Percentiles rank a stretch among this genome's conserved stretches.
phyloP scores from a whole-genome alignment of 2,797 vertebrate genomes.

The Scomberomorus guttatus region DNA sequence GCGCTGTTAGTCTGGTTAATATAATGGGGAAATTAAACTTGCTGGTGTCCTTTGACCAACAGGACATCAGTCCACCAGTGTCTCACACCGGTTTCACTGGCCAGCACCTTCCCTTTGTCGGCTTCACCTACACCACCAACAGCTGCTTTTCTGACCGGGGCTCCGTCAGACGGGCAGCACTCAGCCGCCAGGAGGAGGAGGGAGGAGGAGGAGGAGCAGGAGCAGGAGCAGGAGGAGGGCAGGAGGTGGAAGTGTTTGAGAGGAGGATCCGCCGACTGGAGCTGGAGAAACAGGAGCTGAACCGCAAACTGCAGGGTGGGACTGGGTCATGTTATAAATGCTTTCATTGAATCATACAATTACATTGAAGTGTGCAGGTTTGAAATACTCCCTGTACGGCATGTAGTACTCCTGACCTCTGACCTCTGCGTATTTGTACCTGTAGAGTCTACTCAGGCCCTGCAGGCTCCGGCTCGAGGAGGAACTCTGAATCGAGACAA shows the following conservation, averaged over 20 bases:
- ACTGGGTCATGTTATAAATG: too few relatives aligned
- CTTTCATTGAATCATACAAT: not conserved
- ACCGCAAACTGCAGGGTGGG: slow-evolving; percentile 93
- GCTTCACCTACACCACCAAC: slow-evolving; percentile 96
- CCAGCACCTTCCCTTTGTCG: slow-evolving; percentile 95
- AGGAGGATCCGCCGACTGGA: slow-evolving; percentile 92
- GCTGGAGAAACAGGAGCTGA: slow-evolving; percentile 95
- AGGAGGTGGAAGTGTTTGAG: slow-evolving; percentile 92
- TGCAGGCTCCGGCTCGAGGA: slow-evolving; percentile 87
- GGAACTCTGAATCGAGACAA: slow-evolving; percentile 89
- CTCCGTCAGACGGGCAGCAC: slow-evolving; percentile 41
- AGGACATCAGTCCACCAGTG: slow-evolving; percentile 93
- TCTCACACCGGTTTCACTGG: slow-evolving; percentile 95
- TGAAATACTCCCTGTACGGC: not conserved
- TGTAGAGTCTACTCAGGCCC: slow-evolving; percentile 92
- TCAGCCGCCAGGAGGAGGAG: slow-evolving; percentile 59
- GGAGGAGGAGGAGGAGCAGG: slow-evolving; percentile 74
- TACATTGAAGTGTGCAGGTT: too few relatives aligned
- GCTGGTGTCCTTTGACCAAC: slow-evolving; percentile 21
- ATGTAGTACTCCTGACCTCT: not conserved
- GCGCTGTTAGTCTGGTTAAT: too few relatives aligned
- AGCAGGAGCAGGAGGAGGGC: slow-evolving; percentile 85
- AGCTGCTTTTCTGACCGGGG: slow-evolving; percentile 88
- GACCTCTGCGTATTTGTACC: slow-evolving; percentile 14
- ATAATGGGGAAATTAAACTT: not conserved